Base-by-base conservation (phyloP, 2,888 invertebrate genomes). In the Stegana nigrithorax region DNA sequence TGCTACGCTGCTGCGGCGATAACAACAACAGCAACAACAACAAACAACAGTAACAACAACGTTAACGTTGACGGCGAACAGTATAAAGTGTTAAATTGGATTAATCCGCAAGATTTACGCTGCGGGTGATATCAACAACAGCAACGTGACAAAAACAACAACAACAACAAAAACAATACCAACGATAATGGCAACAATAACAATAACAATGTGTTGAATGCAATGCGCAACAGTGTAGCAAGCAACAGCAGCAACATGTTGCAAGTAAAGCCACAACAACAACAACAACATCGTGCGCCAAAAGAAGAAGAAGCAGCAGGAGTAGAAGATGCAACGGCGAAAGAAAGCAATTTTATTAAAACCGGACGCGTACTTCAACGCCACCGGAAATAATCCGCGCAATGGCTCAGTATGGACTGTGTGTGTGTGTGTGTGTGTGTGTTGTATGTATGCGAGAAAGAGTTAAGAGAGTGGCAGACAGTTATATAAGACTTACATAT, bases 31-130 rank as follows among this genome's bases (percentile, higher is more conserved):
- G n/a, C n/a, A n/a, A n/a, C n/a, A n/a, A n/a, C n/a, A n/a, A n/a
- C n/a, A n/a, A n/a, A n/a, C n/a, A n/a, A n/a, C n/a, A n/a, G n/a
- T n/a, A n/a, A n/a, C n/a, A n/a, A n/a, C n/a, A n/a, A n/a, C n/a
- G n/a, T n/a, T n/a, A n/a, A n/a, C 42, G 61, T 51, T 27, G 67
- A 61, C 65, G 72, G 72, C 70, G 76, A 69, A 75, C 78, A 75
- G 75, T 71, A 76, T 75, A 81, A 81, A 80, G 82, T 82, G 82
- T 82, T 82, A 82, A 82, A 82, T 82, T 82, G 82, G 81, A 82
- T 82, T 82, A 82, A 82, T 81, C 78, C 81, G 75, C 71, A 80
- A 82, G 82, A 82, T 82, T 82, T 81, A 81, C 82, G 80, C 82
- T 81, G 82, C 82, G 82, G 82, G 82, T 81, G 80, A 81, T 81